These are phyloP conservation scores for Xiphorhynchus erythropygius DNA, from an alignment of 2,797 vertebrate genomes.

Conservation along the genomic window DNA sequence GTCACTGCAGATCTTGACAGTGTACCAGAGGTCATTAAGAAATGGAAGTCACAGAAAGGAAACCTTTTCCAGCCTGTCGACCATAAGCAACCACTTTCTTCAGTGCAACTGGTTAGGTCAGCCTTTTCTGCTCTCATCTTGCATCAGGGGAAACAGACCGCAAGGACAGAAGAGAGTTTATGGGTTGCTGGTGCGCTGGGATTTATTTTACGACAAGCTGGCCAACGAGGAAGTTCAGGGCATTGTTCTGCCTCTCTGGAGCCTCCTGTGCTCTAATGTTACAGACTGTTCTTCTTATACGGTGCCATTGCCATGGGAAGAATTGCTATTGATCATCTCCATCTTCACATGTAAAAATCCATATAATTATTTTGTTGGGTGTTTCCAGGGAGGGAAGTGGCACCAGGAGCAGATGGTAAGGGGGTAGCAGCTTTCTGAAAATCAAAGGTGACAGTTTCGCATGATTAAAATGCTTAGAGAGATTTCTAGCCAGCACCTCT, in stretches of 20 bases:
- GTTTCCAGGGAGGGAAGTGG: background rate
- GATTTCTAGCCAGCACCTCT: constrained; percentile 10
- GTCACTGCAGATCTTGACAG: background rate
- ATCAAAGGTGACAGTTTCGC: constrained; percentile 36
- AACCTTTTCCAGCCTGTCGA: background rate
- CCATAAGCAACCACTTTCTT: background rate
- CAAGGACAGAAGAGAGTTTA: background rate
- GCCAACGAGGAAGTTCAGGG: background rate
- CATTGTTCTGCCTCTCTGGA: background rate
- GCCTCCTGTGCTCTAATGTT: background rate
- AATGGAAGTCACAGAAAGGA: background rate
- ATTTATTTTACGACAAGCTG: background rate
- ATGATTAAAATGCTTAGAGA: constrained; percentile 14
- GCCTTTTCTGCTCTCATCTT: background rate
- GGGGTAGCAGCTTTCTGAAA: constrained; percentile 38
- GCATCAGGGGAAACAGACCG: background rate
- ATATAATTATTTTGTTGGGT: background rate
- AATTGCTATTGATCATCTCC: background rate
- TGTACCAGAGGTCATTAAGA: background rate
- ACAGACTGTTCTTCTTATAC: background rate
- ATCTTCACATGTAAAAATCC: background rate
- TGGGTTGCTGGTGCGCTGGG: background rate
- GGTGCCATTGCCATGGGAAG: background rate
- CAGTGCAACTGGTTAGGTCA: background rate
- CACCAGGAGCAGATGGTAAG: constrained; percentile 45